Base-by-base conservation (phyloP, 2,888 invertebrate species). In the Idaea straminata region DNA sequence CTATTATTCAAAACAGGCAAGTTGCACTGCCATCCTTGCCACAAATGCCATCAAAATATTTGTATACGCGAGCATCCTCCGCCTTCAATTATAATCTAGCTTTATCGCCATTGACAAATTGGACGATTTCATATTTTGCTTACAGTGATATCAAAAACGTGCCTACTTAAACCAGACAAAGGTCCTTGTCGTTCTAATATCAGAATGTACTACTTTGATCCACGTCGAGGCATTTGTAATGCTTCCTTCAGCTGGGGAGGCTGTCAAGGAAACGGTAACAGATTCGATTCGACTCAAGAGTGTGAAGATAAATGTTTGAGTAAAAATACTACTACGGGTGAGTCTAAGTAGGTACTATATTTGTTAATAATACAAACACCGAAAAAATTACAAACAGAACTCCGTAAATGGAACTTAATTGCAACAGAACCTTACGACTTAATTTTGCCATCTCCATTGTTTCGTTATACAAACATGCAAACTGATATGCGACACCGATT, bases 221-320 rank as follows among this genome's bases (percentile, higher is more conserved):
- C 86, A 0, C 2, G 7, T 0, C 6, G 0, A 0, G 61, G 59
- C 16, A 47, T 74, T 13, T 92, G 92, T 62, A 10, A 10, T 47
- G 36, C 62, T 0, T 64, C 0, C 0, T 92, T 92, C 65, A 0
- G 7, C 0, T 92, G 92, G 92, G 92, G 92, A 0, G 92, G 92
- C 2, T 92, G 91, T 64, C 89, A 89, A 65, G 92, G 92, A 0
- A 92, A 92, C 60, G 92, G 92, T 0, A 92, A 92, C 64, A 79
- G 91, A 61, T 91, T 86, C 35, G 82, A 84, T 5, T 74, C 77
- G 0, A 1, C 16, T 0, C 15, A 38, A 0, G 77, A 83, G 4
- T 92, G 91, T 62, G 6, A 66, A 0, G 63, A 65, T 0, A 68
- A 57, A 0, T 92, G 91, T 66, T 64, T 84, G 35, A 86, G 76